Conservation (phyloP, 2,888 invertebrate genomes). For the Griposia aprilina region DNA sequence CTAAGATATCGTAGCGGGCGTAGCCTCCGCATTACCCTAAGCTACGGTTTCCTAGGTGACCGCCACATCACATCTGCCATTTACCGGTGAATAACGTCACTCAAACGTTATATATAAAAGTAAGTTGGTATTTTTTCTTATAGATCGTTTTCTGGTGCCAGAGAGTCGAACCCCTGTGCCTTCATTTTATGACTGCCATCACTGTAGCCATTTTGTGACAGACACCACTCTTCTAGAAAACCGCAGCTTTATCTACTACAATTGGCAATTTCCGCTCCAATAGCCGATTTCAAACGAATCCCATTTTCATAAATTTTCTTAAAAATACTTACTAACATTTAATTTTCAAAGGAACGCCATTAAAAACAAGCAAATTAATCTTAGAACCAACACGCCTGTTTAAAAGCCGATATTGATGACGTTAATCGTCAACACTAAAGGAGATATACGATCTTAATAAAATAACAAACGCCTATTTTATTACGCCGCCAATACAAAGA, state of each 20-base stretch:
- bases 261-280: constrained; percentile 24
- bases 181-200: too few species aligned
- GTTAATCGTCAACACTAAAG: constrained; percentile 74
- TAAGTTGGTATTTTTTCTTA: too few species aligned
- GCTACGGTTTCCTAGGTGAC: neutral
- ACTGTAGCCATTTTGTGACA: neutral
- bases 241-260: neutral
- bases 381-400: constrained; percentile 58
- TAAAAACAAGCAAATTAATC: constrained; percentile 66
- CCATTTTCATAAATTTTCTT: constrained; percentile 43
- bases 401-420: constrained; percentile 70
- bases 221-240: too few species aligned
- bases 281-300: constrained; percentile 9
- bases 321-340: constrained; percentile 34
- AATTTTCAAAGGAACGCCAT: constrained; percentile 23
- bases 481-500: constrained; percentile 78
- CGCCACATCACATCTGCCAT: neutral
- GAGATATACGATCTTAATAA: constrained; percentile 80
- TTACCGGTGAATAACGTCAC: neutral
- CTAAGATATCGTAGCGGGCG: neutral
- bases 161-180: neutral
- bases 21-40: neutral
- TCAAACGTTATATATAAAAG: neutral
- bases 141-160: too few species aligned
- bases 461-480: constrained; percentile 83